These are phyloP conservation scores for Pagetopsis macropterus DNA, from an alignment of 2,797 vertebrate species.

Conservation along the genomic window DNA sequence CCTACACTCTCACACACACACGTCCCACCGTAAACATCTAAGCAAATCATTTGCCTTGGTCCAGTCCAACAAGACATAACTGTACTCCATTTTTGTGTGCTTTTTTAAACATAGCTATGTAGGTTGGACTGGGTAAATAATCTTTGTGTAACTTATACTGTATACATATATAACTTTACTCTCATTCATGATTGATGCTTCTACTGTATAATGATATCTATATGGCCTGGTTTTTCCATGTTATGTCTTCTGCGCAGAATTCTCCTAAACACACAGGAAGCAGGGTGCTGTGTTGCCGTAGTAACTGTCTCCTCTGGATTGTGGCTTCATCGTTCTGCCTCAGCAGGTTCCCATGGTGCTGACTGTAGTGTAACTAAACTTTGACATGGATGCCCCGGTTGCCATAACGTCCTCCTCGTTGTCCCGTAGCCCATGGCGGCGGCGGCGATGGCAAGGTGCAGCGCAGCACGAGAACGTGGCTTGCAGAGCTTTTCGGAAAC, in stretches of 20 bases:
- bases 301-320: constrained; percentile 47
- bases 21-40: constrained; percentile 22
- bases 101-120: constrained; percentile 36
- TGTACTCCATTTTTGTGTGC: constrained; percentile 19
- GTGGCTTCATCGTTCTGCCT: constrained; percentile 45
- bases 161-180: constrained; percentile 14
- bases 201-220: constrained; percentile 50
- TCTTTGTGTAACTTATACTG: constrained; percentile 9
- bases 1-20: constrained; percentile 8
- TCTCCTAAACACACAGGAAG: constrained; percentile 46
- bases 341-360: constrained; percentile 91
- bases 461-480: constrained; percentile 87
- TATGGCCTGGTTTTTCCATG: constrained; percentile 18
- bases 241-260: constrained; percentile 22
- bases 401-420: constrained; percentile 85
- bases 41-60: constrained; percentile 25
- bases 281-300: constrained; percentile 44
- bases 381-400: constrained; percentile 89
- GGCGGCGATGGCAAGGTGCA: constrained; percentile 68
- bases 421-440: constrained; percentile 67
- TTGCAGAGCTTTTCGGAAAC: constrained; percentile 91
- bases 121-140: constrained; percentile 20
- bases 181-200: constrained; percentile 36
- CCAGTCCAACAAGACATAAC: constrained; percentile 20
- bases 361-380: constrained; percentile 95